Evolutionary conservation across 2,797 vertebrate species (phyloP).

Genomic region (Ctenosaura bakeri): DNA sequence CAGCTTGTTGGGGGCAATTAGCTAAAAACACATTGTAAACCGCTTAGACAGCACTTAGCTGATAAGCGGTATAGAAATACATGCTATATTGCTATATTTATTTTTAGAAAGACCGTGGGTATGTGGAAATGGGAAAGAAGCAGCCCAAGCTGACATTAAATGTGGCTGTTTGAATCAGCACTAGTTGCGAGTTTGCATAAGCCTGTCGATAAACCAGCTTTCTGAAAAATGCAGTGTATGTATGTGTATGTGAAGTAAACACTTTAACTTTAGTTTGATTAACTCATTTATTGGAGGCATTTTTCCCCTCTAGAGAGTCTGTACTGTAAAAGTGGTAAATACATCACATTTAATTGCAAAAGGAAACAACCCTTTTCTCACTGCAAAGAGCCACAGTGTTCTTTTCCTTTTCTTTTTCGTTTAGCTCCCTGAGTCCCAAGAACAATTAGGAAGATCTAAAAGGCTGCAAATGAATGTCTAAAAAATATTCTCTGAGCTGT

Average conservation of each 20-base stretch:
- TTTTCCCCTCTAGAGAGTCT: not conserved
- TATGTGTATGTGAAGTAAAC: not conserved
- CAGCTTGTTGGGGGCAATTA: too few species aligned
- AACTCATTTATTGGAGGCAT: constrained; percentile 6
- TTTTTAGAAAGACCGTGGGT: too few species aligned
- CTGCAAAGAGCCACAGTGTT: not conserved
- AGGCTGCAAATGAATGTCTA: constrained; percentile 41
- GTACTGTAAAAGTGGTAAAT: not conserved
- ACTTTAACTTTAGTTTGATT: not conserved
- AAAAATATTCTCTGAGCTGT: constrained; percentile 5
- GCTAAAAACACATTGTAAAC: too few species aligned
- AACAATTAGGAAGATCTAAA: constrained; percentile 46
- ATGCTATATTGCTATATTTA: too few species aligned
- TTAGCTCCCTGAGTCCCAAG: constrained; percentile 32
- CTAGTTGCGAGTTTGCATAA: too few species aligned
- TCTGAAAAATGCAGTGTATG: not conserved
- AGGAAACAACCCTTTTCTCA: not conserved
- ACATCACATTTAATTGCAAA: constrained; percentile 17
- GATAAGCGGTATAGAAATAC: too few species aligned
- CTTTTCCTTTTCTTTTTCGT: constrained; percentile 7
- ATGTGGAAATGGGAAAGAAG: too few species aligned
- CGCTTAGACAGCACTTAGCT: too few species aligned
- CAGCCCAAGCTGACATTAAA: not conserved
- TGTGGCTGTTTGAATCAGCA: not conserved
- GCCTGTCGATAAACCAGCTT: not conserved